Evolutionary conservation across 30 jellyfish, hydroid and myxozoan genomes (phyloP), one percentile per base, ranked within the genome.

Genomic region (Pseudorhiza aurosa): DNA sequence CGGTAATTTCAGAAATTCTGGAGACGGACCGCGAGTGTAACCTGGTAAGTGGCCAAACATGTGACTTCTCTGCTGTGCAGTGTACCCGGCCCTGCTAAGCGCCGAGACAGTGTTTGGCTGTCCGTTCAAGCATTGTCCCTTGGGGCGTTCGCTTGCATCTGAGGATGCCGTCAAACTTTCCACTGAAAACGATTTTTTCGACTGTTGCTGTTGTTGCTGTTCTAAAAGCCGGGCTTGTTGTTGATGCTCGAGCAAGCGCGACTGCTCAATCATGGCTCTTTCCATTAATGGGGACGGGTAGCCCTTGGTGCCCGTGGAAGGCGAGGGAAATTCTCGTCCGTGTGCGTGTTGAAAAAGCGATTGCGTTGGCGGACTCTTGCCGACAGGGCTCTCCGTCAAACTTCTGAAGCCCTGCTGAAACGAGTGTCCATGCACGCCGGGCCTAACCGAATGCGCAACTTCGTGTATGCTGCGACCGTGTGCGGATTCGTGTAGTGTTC

Each of bases 171-270:
- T 89, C 18, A 89, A 65, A 59, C 97, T 89, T 81, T 89, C 97
- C 4, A 89, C 97, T 14, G 97, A 89, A 68, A 89, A 89, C 45
- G 97, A 89, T 57, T 82, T 89, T 56, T 80, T 69, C 53, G 87
- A 56, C 58, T 71, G 95, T 62, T 78, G 90, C 32, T 78, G 75
- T 36, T n/a, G n/a, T 35, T 75, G 77, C 32, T 78, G 75, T 36
- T 24, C 62, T 21, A 60, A 43, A n/a, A 47, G 25, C 55, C 59
- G 32, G 10, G 39, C 53, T 56, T 62, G 76, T 37, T 78, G 89
- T 21, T 77, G 90, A 19, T 78, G 75, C 49, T 39, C 67, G 27
- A 77, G 57, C 26, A 42, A 60, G 6, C 67, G 21, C 12, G 67
- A 46, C 19, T 77, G 88, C 44, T 58, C 80, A n/a, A 65, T 27